Evolutionary conservation across 2,797 vertebrate genomes (phyloP).

Genomic region (Myotis myotis): DNA sequence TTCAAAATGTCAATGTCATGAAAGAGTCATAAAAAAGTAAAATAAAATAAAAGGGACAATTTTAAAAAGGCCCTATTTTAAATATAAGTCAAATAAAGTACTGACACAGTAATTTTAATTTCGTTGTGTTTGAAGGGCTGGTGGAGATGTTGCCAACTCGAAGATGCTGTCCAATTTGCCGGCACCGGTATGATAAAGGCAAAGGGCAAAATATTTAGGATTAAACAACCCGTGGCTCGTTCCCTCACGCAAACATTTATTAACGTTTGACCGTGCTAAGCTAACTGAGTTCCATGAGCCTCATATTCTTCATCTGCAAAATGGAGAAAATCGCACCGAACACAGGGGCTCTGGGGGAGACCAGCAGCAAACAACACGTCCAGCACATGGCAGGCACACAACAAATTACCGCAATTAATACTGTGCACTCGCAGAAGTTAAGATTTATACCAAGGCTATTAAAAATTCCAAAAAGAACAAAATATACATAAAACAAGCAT

Average conservation of each 20-base stretch:
- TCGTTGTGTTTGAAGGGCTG: background rate
- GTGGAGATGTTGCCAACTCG: background rate
- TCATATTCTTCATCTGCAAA: background rate
- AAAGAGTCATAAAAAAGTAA: background rate
- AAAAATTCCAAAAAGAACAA: background rate
- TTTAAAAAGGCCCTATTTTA: background rate
- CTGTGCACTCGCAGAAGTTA: background rate
- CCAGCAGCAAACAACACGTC: accelerated
- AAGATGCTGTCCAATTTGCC: background rate
- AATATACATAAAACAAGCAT: background rate
- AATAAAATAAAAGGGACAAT: background rate
- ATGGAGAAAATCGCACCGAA: background rate
- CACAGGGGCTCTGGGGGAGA: accelerated
- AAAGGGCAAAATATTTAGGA: background rate
- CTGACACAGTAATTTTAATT: background rate
- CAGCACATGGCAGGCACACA: background rate
- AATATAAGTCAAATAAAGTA: background rate
- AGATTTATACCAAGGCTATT: background rate
- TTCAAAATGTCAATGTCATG: background rate
- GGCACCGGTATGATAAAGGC: background rate
- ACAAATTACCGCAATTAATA: background rate
- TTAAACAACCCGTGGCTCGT: background rate
- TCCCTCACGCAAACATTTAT: background rate
- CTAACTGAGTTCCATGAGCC: background rate
- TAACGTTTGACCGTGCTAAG: background rate